phyloP scores from a whole-genome alignment of 2,797 vertebrate species.

The Antennarius maculatus region DNA sequence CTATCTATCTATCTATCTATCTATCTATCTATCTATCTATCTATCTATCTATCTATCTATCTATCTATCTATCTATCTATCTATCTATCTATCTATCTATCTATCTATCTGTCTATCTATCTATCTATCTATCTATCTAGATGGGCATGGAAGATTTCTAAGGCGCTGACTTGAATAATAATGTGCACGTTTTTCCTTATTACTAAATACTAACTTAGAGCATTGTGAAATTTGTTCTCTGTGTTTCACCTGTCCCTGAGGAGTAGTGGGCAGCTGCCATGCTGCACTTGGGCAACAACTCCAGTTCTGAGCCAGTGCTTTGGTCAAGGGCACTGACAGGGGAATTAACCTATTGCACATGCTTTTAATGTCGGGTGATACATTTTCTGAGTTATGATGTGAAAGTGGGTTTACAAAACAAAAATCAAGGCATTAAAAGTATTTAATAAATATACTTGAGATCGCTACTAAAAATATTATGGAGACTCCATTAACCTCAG shows the following conservation, averaged over 20 bases:
- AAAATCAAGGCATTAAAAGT: constrained; percentile 16
- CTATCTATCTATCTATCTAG: too few relatives aligned
- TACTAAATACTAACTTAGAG: not conserved
- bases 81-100: too few relatives aligned
- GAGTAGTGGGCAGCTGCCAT: too few relatives aligned
- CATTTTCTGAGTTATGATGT: not conserved
- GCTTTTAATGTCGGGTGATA: not conserved
- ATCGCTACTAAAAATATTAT: constrained; percentile 10
- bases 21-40: too few relatives aligned
- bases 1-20: too few relatives aligned
- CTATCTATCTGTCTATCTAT: too few relatives aligned
- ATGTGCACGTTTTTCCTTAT: not conserved
- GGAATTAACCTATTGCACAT: not conserved
- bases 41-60: too few relatives aligned
- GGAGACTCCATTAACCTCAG: constrained; percentile 14
- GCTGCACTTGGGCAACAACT: too few relatives aligned
- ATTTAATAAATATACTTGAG: constrained; percentile 25
- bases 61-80: too few relatives aligned
- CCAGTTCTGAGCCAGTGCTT: too few relatives aligned
- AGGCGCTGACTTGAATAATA: not conserved
- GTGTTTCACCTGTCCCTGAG: too few relatives aligned
- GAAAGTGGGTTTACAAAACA: constrained; percentile 18
- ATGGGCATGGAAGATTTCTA: not conserved
- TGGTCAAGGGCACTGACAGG: too few relatives aligned
- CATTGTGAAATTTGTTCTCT: not conserved